Conservation (phyloP, 2,797 vertebrate species). For the Smutsia temminckii region DNA sequence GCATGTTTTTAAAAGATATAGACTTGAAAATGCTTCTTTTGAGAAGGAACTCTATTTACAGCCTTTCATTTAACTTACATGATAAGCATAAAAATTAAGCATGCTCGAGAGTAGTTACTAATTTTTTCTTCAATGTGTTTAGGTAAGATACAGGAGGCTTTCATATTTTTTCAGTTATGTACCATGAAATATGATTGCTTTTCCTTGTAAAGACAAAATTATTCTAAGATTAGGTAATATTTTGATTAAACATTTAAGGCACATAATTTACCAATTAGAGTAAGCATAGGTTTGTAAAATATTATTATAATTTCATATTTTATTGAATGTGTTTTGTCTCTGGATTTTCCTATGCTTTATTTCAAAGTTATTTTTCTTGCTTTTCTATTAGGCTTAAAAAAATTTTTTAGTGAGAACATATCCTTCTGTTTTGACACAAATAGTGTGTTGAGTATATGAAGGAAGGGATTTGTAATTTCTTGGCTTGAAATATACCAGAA, state of each 20-base stretch:
- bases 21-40: background rate
- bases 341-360: background rate
- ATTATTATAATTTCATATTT: background rate
- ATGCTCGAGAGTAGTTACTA: background rate
- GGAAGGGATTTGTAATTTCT: background rate
- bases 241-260: background rate
- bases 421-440: background rate
- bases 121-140: background rate
- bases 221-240: background rate
- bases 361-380: conserved; percentile 24
- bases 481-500: background rate
- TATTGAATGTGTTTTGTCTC: background rate
- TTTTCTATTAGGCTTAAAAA: background rate
- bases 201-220: conserved; percentile 17
- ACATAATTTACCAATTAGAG: background rate
- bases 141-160: background rate
- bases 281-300: background rate
- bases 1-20: background rate
- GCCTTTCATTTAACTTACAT: background rate
- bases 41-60: background rate
- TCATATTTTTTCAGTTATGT: background rate
- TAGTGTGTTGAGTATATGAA: background rate
- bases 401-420: background rate
- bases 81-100: conserved; percentile 30
- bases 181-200: background rate